These are phyloP conservation scores for Charanyca ferruginea DNA, from an alignment of 2,888 invertebrate species.

Conservation along the genomic window DNA sequence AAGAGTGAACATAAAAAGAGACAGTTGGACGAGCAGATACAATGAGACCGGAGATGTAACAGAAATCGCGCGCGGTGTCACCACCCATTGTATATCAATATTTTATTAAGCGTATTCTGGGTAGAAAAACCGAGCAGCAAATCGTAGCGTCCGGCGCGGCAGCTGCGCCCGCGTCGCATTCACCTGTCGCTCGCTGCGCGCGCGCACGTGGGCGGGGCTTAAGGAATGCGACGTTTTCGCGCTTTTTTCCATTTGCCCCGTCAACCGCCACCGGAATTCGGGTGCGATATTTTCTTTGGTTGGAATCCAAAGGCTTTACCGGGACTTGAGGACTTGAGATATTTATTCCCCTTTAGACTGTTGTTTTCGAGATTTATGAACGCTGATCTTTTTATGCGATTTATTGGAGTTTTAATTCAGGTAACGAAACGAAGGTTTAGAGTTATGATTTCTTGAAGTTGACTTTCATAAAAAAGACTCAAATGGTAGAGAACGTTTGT, in stretches of 20 bases:
- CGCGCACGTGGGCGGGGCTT: constrained; percentile 86
- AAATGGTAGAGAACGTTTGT: no score
- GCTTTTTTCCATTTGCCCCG: constrained; percentile 85
- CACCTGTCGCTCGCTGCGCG: constrained; percentile 85
- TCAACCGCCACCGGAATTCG: constrained; percentile 86
- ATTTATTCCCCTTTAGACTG: constrained; percentile 80
- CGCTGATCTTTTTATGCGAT: constrained; percentile 76
- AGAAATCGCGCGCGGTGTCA: constrained; percentile 79
- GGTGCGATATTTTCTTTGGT: constrained; percentile 89
- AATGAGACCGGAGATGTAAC: constrained; percentile 72
- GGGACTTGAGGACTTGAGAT: constrained; percentile 85
- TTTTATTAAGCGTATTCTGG: constrained; percentile 84
- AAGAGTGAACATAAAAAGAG: constrained; percentile 61
- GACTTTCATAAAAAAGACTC: no score
- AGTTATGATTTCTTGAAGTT: constrained; percentile 54
- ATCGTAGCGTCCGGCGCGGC: constrained; percentile 79
- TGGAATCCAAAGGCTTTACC: constrained; percentile 88
- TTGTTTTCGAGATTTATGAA: constrained; percentile 82
- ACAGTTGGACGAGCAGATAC: constrained; percentile 68
- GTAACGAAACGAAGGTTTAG: constrained; percentile 70
- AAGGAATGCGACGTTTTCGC: constrained; percentile 83
- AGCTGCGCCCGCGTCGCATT: constrained; percentile 85
- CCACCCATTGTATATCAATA: constrained; percentile 86
- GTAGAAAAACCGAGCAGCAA: constrained; percentile 82
- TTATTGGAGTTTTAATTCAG: constrained; percentile 83